Evolutionary conservation across 2,888 invertebrate genomes (phyloP), one percentile per base, ranked within the genome.

Genomic region (Lymantria dispar): DNA sequence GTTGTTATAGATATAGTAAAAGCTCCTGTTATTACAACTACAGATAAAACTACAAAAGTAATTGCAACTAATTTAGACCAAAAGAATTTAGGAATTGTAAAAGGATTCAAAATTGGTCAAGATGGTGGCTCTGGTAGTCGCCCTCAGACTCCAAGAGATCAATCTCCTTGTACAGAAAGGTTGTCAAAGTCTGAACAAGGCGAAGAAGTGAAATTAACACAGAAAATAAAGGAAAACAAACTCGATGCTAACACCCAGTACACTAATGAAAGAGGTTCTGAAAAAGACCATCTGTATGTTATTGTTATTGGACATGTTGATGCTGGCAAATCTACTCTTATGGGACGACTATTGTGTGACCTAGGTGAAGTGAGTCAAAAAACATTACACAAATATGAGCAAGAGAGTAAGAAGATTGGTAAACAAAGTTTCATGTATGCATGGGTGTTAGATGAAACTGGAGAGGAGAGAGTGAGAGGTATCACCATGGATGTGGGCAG

Each of bases 401-500:
- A 98, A 78, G 99, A 99, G 74, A 98, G 98, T 70, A 96, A 97
- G 78, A 99, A 99, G 85, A 92, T 98, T 62, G 99, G 99, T 3
- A 99, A 99, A 85, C 97, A 98, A 73, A 98, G 98, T 58, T 99
- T 99, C 72, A 96, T 98, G 92, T 99, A 97, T 86, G 99, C 99
- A 3, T 99, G 99, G 99, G 98, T 99, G 1, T 91, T 99, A 47
- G 99, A 99, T 85, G 99, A 99, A 88, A 99, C 99, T 53, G 98
- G 98, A 0, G 99, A 99, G 80, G 99, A 99, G 86, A 94, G 98
- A 68, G 94, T 95, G 29, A 94, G 99, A 61, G 99, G 99, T 11
- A 98, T 99, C 45, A 99, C 99, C 0, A 99, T 99, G 98, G 99
- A 99, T 87, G 95, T 99, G 11, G 99, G 98, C 0, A 94, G 96